A percentile compares a stretch with the other conserved stretches of the same genome.
Evolutionary conservation across 1,140 invertebrate genomes (phyloP).

Genomic region (Bradynema listronoti): DNA sequence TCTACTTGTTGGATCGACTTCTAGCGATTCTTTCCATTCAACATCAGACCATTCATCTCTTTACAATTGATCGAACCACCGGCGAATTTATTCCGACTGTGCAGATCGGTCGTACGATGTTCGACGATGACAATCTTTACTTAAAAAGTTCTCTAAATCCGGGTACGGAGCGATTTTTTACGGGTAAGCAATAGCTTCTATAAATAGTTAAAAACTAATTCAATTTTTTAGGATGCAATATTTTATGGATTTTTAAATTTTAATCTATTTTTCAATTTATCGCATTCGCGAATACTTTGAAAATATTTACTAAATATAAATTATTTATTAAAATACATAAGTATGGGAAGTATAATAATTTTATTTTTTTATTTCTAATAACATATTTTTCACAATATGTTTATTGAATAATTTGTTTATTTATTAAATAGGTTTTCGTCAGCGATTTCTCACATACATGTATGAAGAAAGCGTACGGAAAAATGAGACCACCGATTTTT

Average conservation of each 20-base stretch:
- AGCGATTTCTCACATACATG: constrained; percentile 36
- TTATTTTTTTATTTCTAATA: neutral
- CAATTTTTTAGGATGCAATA: constrained; percentile 11
- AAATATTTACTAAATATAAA: constrained; percentile 4
- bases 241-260: neutral
- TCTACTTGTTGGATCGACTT: constrained; percentile 28
- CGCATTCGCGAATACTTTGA: neutral
- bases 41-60: constrained; percentile 45
- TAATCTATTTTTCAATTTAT: neutral
- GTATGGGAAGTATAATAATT: neutral
- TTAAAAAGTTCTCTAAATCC: constrained; percentile 8
- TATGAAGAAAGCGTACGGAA: constrained; percentile 26
- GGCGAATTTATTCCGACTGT: constrained; percentile 22
- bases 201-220: constrained; percentile 2
- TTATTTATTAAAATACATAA: neutral
- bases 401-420: neutral
- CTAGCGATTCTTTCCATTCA: constrained; percentile 40
- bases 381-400: neutral
- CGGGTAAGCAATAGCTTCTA: constrained; percentile 15
- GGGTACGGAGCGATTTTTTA: constrained; percentile 28
- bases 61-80: constrained; percentile 21
- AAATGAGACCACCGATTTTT: constrained; percentile 18
- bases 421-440: constrained; percentile 32
- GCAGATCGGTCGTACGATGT: constrained; percentile 34
- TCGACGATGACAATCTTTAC: constrained; percentile 31